Conservation (phyloP, 2,113 vertebrate species). For the Cyphomyrus discorhynchus region DNA sequence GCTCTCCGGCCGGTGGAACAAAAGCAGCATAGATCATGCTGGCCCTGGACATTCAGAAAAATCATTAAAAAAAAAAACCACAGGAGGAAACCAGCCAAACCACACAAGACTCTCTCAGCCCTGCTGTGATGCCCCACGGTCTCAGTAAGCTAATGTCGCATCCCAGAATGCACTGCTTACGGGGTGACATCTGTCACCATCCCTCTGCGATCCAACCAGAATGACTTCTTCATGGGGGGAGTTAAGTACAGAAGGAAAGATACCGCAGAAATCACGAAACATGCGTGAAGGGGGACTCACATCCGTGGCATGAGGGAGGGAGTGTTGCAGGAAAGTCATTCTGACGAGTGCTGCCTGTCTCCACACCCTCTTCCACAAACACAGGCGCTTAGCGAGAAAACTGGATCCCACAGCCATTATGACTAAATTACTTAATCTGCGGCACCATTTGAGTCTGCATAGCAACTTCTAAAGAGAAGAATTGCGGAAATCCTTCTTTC, state of each 20-base stretch:
- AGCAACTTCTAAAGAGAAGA: not conserved
- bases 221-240: not conserved
- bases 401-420: not conserved
- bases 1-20: not conserved
- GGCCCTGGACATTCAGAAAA: not conserved
- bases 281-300: not conserved
- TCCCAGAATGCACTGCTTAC: not conserved
- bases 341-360: not conserved
- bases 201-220: not conserved
- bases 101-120: not conserved
- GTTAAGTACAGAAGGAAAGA: not conserved
- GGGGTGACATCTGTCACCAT: not conserved
- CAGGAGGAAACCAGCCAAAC: not conserved
- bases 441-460: not conserved
- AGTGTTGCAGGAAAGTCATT: not conserved
- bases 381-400: not conserved
- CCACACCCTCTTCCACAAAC: not conserved
- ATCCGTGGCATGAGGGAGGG: not conserved
- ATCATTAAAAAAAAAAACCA: not conserved
- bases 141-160: not conserved
- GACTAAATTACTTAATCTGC: not conserved
- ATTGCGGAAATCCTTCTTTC: not conserved
- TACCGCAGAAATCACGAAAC: not conserved
- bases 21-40: not conserved
- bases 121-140: not conserved